phyloP scores from a whole-genome alignment of 2,797 vertebrate species.

The Pangasius djambal region DNA sequence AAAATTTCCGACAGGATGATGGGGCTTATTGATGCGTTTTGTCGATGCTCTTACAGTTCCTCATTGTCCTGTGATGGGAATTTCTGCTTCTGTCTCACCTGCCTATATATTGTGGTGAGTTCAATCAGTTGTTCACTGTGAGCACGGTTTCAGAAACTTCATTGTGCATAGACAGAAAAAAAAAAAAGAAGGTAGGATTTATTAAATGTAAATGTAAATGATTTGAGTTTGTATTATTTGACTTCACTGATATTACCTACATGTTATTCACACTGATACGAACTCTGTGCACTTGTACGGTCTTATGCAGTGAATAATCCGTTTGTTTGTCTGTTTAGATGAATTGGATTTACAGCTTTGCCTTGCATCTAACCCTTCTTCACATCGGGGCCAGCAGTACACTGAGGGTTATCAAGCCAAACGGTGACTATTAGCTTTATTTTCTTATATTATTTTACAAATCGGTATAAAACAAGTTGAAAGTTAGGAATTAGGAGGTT shows the following conservation, averaged over 20 bases:
- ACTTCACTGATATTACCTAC: neutral
- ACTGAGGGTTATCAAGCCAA: slow-evolving; percentile 40
- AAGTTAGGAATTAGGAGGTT: neutral
- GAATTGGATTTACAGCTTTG: slow-evolving; percentile 25
- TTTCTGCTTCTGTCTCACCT: slow-evolving; percentile 35
- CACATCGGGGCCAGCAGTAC: slow-evolving; percentile 5
- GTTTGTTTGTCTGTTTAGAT: slow-evolving; percentile 43
- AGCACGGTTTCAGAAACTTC: neutral
- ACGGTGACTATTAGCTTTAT: slow-evolving; percentile 45
- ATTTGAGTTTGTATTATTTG: neutral
- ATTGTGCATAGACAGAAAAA: neutral
- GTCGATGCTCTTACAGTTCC: neutral
- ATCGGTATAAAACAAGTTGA: neutral
- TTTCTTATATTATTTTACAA: neutral
- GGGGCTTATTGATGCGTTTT: neutral
- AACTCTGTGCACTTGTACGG: too few species aligned
- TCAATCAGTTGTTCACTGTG: slow-evolving; percentile 3
- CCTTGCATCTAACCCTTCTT: slow-evolving; percentile 39
- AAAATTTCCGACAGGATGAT: neutral
- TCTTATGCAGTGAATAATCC: neutral
- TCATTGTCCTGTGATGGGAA: slow-evolving; percentile 25
- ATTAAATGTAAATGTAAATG: too few species aligned
- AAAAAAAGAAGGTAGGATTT: slow-evolving; percentile 14
- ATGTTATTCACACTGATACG: neutral
- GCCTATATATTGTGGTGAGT: slow-evolving; percentile 15